Evolutionary conservation across 2,888 invertebrate genomes (phyloP), one percentile per base, ranked within the genome.

Genomic region (Odontocerum albicorne): DNA sequence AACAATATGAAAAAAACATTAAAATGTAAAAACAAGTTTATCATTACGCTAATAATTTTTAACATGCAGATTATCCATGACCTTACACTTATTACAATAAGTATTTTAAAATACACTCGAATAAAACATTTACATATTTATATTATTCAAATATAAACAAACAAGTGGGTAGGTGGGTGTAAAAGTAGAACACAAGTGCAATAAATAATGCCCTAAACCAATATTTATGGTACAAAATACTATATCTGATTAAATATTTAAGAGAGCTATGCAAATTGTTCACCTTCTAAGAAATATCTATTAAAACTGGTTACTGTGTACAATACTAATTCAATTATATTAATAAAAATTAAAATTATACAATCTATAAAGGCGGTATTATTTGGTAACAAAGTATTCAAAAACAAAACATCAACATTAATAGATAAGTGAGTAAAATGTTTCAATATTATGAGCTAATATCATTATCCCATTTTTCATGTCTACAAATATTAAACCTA

Each of bases 181-280:
- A 50, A 44, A 49, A 38, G 39, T 43, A 57, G 45, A 50, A 47
- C 52, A 54, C 49, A 55, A 42, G 57, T 58, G 59, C 33, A 60
- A 62, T 62, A 58, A 60, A 62, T 63, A 63, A 62, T 61, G 59
- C 57, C 62, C 57, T 44, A 47, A 59, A 59, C 55, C 57, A 52
- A 53, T 49, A 12, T 12, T 35, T 50, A 46, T 46, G 50, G 50
- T 55, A 55, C 50, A 46, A 15, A 27, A 31, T 22, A 43, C 22
- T 21, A 51, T 31, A 51, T 45, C 35, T 40, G 46, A 55, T 42
- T 20, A 20, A 21, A 38, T 10, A 39, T 33, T 42, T 57, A 64
- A 66, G 49, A 61, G 60, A 60, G 52, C 50, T 49, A 49, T 49
- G 31, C 19, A 39, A 39, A 58, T 52, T 51, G 54, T 57, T 55